A percentile compares a stretch with the other conserved stretches of the same genome.
phyloP scores from a whole-genome alignment of 2,113 vertebrate species.

The Sapajus apella region DNA sequence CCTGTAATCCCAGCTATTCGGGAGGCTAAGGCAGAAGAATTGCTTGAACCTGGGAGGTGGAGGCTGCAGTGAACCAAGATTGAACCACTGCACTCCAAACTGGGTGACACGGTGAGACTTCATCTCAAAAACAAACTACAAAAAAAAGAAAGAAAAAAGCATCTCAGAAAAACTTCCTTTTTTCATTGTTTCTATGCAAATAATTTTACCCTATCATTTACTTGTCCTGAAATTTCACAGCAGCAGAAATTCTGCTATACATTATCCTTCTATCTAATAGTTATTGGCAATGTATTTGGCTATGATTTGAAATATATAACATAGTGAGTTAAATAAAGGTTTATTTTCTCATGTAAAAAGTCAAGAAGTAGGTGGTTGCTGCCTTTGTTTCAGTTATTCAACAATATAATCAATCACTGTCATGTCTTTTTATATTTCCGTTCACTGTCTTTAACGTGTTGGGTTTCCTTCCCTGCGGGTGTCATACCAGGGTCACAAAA shows the following conservation, averaged over 20 bases:
- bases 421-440: background rate
- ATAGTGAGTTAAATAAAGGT: background rate
- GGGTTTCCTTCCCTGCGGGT: background rate
- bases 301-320: background rate
- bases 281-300: background rate
- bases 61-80: too few relatives aligned
- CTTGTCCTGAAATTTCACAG: slow-evolving; percentile 12
- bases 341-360: slow-evolving; percentile 5
- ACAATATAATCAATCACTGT: background rate
- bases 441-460: background rate
- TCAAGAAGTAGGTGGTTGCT: background rate
- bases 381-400: background rate
- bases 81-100: too few relatives aligned
- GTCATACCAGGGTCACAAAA: background rate
- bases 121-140: too few relatives aligned
- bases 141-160: background rate
- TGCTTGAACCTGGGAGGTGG: too few relatives aligned
- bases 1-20: too few relatives aligned
- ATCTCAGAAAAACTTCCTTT: background rate
- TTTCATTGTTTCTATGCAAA: background rate
- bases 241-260: background rate
- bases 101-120: too few relatives aligned
- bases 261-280: background rate
- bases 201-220: background rate
- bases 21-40: too few relatives aligned